Conservation (phyloP, 2,888 invertebrate species). For the Trichogramma evanescens region DNA sequence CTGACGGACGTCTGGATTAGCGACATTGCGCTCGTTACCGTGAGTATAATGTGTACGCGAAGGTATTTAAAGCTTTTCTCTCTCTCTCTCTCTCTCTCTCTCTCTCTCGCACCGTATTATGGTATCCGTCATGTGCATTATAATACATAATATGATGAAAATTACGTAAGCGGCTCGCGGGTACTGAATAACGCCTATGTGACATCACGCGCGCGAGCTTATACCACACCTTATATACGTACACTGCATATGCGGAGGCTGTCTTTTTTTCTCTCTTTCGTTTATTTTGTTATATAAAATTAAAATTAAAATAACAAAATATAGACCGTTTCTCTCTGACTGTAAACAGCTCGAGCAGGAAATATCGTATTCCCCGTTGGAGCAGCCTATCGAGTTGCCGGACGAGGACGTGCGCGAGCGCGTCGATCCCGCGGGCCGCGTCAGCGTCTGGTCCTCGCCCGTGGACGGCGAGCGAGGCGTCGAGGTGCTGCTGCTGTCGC, state of each 20-base stretch:
- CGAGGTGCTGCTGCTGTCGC: conserved; percentile 9
- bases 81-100: background rate
- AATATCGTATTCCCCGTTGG: conserved; percentile 14
- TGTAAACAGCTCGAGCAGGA: conserved; percentile 16
- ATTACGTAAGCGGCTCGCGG: no score
- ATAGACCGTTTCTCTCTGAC: no score
- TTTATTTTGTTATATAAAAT: no score
- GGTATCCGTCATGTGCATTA: no score
- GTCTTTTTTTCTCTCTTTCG: background rate
- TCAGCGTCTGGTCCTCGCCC: conserved; percentile 14
- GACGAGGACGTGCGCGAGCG: conserved; percentile 8
- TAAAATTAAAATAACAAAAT: no score
- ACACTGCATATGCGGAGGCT: background rate
- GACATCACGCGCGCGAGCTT: no score
- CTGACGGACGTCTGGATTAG: conserved; percentile 18
- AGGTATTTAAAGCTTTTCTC: background rate
- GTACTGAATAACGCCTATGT: no score
- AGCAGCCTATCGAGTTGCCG: conserved; percentile 16
- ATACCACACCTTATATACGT: no score
- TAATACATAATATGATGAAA: no score
- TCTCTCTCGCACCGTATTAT: no score
- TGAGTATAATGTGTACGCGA: conserved; percentile 5
- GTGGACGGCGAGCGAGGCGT: conserved; percentile 1
- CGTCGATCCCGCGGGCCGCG: background rate
- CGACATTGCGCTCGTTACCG: conserved; percentile 24